Conservation (phyloP, 2,113 vertebrate species). For the Aldabrachelys gigantea region DNA sequence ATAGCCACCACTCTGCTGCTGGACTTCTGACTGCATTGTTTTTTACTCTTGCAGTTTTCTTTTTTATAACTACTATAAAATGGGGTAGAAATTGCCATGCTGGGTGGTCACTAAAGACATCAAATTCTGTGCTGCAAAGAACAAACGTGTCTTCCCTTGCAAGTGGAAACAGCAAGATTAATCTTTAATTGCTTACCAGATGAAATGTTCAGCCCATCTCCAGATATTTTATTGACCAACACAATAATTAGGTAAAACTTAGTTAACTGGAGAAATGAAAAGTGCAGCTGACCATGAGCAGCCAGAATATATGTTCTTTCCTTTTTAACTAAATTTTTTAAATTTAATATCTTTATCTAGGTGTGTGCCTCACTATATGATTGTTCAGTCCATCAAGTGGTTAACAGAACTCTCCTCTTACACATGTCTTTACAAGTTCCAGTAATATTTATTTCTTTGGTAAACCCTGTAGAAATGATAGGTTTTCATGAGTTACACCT, state of each 20-base stretch:
- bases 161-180: rapidly evolving
- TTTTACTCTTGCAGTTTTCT: neutral
- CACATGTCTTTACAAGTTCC: rapidly evolving
- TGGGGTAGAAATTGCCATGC: rapidly evolving
- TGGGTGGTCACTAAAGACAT: slow-evolving; percentile 32
- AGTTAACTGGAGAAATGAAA: rapidly evolving
- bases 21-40: neutral
- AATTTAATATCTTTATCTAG: neutral
- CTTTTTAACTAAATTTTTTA: neutral
- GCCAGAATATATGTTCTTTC: rapidly evolving
- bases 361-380: neutral
- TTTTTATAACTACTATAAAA: rapidly evolving
- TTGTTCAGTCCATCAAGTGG: neutral
- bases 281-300: neutral
- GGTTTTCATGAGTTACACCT: neutral
- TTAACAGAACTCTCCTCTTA: neutral
- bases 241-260: neutral
- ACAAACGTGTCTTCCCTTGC: neutral
- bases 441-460: neutral
- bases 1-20: neutral
- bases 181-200: neutral
- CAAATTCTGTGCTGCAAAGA: neutral
- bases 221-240: neutral
- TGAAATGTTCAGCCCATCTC: rapidly evolving
- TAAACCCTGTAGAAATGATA: rapidly evolving